Conservation (phyloP, 2,113 vertebrate species). For the Scartelaos histophorus region DNA sequence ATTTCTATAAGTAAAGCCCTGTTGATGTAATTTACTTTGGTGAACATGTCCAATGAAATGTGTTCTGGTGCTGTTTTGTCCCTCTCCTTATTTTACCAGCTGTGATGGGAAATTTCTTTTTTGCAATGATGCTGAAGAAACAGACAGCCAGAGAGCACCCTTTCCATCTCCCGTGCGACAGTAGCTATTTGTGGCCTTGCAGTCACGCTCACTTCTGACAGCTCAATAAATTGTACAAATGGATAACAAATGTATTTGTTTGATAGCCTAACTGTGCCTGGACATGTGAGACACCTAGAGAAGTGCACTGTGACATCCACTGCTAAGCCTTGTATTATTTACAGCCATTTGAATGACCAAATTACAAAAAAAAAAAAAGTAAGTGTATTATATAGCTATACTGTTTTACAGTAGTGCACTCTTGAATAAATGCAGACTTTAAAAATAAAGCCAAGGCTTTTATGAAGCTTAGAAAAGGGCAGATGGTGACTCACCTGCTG, state of each 20-base stretch:
- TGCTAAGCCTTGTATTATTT: not conserved
- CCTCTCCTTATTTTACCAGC: constrained; percentile 42
- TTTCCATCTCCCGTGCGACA: constrained; percentile 60
- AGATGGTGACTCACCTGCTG: constrained; percentile 51
- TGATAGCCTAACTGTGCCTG: constrained; percentile 40
- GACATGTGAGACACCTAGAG: constrained; percentile 36
- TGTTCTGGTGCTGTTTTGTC: not conserved
- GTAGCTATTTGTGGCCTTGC: constrained; percentile 49
- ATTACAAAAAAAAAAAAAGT: not conserved
- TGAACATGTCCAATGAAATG: constrained; percentile 1
- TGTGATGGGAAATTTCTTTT: constrained; percentile 51
- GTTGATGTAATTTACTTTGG: not conserved
- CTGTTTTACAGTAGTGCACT: constrained; percentile 12
- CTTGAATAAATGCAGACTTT: constrained; percentile 24
- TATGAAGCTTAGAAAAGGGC: constrained; percentile 23
- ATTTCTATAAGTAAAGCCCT: not conserved
- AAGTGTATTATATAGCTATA: not conserved
- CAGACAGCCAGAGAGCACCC: constrained; percentile 39
- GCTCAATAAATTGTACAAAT: constrained; percentile 75
- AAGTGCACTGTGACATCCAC: constrained; percentile 21
- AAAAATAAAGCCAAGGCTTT: constrained; percentile 14
- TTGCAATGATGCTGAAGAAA: constrained; percentile 48
- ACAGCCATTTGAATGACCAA: not conserved
- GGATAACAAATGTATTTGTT: constrained; percentile 70
- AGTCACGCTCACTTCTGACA: constrained; percentile 56